Percentiles rank a stretch among this genome's conserved stretches.
These are phyloP conservation scores for Heliothis virescens DNA, from an alignment of 1,140 invertebrate species.

Conservation along the genomic window DNA sequence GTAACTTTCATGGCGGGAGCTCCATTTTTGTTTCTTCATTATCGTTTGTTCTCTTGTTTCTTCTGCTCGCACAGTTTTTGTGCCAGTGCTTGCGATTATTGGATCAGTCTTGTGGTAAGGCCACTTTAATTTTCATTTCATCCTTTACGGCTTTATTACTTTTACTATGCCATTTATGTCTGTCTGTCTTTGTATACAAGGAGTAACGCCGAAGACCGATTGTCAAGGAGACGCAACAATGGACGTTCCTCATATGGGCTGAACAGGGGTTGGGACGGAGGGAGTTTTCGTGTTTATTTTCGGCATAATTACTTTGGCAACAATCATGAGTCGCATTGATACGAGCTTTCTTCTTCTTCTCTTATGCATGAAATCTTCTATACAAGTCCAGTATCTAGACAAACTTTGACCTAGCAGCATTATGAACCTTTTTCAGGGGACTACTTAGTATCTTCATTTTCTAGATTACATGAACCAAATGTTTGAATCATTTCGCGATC, in stretches of 20 bases:
- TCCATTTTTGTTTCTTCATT: conserved; percentile 87
- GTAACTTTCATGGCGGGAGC: conserved; percentile 91
- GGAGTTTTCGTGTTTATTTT: conserved; percentile 74
- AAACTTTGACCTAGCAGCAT: background rate
- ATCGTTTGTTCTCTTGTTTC: conserved; percentile 88
- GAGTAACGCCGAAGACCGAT: conserved; percentile 75
- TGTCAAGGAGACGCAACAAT: conserved; percentile 76
- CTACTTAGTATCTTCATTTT: conserved; percentile 86
- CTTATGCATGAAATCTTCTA: conserved; percentile 92
- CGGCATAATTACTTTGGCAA: conserved; percentile 76
- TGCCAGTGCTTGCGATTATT: conserved; percentile 92
- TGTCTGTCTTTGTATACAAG: conserved; percentile 58
- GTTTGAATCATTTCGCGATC: conserved; percentile 88
- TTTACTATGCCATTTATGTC: too few relatives aligned
- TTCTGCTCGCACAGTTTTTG: conserved; percentile 90
- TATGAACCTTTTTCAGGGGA: background rate
- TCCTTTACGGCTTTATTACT: too few relatives aligned
- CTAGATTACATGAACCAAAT: conserved; percentile 90
- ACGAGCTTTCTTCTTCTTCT: conserved; percentile 91
- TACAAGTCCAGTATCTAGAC: conserved; percentile 89
- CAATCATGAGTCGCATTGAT: conserved; percentile 87
- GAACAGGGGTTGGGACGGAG: conserved; percentile 69
- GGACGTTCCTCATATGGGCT: conserved; percentile 73
- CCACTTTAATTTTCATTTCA: background rate
- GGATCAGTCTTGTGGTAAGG: conserved; percentile 91